Percentiles rank a stretch among this genome's conserved stretches.
Conservation (phyloP, 2,888 invertebrate species). For the Ischnus inquisitorius region DNA sequence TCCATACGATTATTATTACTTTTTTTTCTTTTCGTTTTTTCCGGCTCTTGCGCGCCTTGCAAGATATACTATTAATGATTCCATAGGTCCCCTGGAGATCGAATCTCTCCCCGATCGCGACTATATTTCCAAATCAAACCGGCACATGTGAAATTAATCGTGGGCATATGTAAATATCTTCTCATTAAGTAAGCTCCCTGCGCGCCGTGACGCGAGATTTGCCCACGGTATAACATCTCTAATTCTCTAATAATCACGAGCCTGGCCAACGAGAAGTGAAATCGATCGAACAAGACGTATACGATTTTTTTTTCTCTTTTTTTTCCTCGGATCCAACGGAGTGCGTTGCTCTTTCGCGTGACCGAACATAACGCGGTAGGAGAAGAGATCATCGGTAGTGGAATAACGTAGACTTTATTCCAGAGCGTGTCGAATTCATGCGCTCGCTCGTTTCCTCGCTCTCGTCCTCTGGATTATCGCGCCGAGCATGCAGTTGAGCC, state of each 20-base stretch:
- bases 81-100: too few species aligned
- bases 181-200: neutral
- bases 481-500: slow-evolving; percentile 71
- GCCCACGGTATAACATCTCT: neutral
- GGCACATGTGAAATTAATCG: neutral
- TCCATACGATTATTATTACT: too few species aligned
- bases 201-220: neutral
- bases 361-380: neutral
- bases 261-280: neutral
- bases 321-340: neutral
- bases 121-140: too few species aligned
- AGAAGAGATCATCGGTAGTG: neutral
- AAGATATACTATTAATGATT: too few species aligned
- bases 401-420: slow-evolving; percentile 13
- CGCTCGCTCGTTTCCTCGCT: slow-evolving; percentile 12
- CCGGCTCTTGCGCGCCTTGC: too few species aligned
- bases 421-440: slow-evolving; percentile 25
- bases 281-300: neutral
- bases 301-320: neutral
- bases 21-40: too few species aligned
- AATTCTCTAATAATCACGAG: neutral
- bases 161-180: neutral
- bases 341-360: slow-evolving; percentile 23
- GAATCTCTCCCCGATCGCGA: too few species aligned
- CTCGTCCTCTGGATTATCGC: slow-evolving; percentile 32